These are phyloP conservation scores for Drosophila neotestacea DNA, from an alignment of 2,888 invertebrate species.

Conservation along the genomic window DNA sequence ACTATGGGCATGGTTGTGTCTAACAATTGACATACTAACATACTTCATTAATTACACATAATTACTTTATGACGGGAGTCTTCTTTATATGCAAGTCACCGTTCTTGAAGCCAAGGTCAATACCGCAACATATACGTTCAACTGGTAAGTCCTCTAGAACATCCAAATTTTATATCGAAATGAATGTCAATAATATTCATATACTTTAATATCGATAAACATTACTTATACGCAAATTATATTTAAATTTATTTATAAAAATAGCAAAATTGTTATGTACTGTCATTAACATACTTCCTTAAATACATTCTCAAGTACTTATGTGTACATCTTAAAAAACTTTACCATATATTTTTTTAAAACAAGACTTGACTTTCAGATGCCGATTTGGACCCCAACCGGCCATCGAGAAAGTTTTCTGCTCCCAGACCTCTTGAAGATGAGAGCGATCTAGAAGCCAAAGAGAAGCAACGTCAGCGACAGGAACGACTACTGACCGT, in stretches of 20 bases:
- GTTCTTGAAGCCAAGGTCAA: conserved; percentile 52
- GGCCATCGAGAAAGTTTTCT: conserved; percentile 90
- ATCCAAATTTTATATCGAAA: conserved; percentile 5
- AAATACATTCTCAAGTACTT: conserved; percentile 2
- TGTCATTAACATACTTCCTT: conserved; percentile 9
- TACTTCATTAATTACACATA: conserved; percentile 33
- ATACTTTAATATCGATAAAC: conserved; percentile 18
- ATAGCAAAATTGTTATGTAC: conserved; percentile 23
- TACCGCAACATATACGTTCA: conserved; percentile 21
- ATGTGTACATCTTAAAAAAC: conserved; percentile 1
- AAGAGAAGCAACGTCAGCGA: conserved; percentile 88
- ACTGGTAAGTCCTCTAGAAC: conserved; percentile 56
- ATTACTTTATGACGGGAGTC: conserved; percentile 65
- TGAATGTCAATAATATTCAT: conserved; percentile 27
- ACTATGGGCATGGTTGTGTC: conserved; percentile 2
- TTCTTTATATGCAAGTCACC: conserved; percentile 66
- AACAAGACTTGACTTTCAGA: conserved; percentile 70
- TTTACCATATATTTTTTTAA: conserved; percentile 1
- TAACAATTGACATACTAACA: conserved; percentile 24
- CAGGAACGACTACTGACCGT: conserved; percentile 87
- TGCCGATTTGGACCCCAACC: conserved; percentile 89
- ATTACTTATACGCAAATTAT: conserved; percentile 17
- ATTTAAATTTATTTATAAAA: conserved; percentile 8
- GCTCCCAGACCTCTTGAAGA: conserved; percentile 87
- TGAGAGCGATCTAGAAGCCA: conserved; percentile 86